These are phyloP conservation scores for Diabrotica balteata DNA, from an alignment of 2,888 invertebrate species.

Conservation along the genomic window DNA sequence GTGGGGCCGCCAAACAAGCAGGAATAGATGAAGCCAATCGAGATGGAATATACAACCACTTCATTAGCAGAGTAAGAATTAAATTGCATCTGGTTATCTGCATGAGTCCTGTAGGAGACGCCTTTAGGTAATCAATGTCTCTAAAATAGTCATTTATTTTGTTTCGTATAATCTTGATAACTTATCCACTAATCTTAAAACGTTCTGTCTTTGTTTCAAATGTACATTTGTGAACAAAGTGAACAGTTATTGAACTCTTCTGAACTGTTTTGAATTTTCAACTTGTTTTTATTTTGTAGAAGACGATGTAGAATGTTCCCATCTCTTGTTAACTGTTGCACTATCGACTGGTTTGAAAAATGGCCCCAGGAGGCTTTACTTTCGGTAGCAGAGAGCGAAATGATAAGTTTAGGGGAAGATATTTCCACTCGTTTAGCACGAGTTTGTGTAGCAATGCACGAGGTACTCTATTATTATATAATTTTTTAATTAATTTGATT, in stretches of 20 bases:
- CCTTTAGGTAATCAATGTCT: constrained; percentile 70
- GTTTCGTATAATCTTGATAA: too few species aligned
- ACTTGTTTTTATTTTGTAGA: constrained; percentile 58
- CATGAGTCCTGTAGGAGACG: constrained; percentile 90
- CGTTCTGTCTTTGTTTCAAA: too few species aligned
- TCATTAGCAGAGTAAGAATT: constrained; percentile 81
- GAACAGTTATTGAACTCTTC: not conserved
- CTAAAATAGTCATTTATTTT: too few species aligned
- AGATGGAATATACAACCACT: constrained; percentile 84
- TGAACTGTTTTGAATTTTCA: not conserved
- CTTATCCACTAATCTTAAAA: too few species aligned
- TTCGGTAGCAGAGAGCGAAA: constrained; percentile 79
- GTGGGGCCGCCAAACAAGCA: constrained; percentile 73
- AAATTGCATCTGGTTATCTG: constrained; percentile 87
- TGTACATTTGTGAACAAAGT: too few species aligned
- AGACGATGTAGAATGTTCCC: constrained; percentile 93
- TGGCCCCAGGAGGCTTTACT: constrained; percentile 90
- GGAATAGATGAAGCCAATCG: constrained; percentile 73
- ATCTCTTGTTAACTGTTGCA: constrained; percentile 91
- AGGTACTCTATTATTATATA: constrained; percentile 56
- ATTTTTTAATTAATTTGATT: too few species aligned
- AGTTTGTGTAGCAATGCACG: constrained; percentile 77
- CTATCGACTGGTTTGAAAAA: constrained; percentile 93
- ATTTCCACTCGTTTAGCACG: constrained; percentile 65
- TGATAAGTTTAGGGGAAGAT: constrained; percentile 67